Percentiles rank a stretch among this genome's conserved stretches.
These are phyloP conservation scores for Carollia perspicillata DNA, from an alignment of 2,113 vertebrate species.

Conservation along the genomic window DNA sequence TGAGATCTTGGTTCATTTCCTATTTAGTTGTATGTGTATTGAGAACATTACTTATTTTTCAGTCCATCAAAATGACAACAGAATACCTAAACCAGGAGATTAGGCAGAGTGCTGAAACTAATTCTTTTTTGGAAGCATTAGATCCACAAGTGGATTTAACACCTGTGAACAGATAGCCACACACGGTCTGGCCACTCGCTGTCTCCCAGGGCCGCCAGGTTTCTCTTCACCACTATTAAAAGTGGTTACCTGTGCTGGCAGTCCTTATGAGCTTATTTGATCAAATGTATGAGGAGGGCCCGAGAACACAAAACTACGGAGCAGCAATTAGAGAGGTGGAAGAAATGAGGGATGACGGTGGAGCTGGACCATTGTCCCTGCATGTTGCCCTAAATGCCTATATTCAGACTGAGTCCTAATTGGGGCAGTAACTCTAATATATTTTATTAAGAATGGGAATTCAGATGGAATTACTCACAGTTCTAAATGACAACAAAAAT, in stretches of 20 bases:
- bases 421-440: not conserved
- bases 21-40: not conserved
- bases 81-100: not conserved
- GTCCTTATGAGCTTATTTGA: not conserved
- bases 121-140: not conserved
- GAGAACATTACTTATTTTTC: not conserved
- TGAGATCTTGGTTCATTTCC: not conserved
- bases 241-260: too few species aligned
- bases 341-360: not conserved
- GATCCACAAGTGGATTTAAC: not conserved
- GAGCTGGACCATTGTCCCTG: not conserved
- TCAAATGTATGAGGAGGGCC: not conserved
- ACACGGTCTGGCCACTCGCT: not conserved
- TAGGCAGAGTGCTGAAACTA: not conserved
- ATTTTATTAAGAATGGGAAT: not conserved
- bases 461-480: not conserved
- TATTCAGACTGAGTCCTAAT: not conserved
- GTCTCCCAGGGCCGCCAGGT: not conserved
- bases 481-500: slow-evolving; percentile 22
- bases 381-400: not conserved
- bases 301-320: not conserved
- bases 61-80: not conserved
- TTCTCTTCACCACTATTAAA: not conserved
- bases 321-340: not conserved
- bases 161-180: not conserved